Evolutionary conservation across 2,888 invertebrate species (phyloP).

Genomic region (Lobophora halterata): DNA sequence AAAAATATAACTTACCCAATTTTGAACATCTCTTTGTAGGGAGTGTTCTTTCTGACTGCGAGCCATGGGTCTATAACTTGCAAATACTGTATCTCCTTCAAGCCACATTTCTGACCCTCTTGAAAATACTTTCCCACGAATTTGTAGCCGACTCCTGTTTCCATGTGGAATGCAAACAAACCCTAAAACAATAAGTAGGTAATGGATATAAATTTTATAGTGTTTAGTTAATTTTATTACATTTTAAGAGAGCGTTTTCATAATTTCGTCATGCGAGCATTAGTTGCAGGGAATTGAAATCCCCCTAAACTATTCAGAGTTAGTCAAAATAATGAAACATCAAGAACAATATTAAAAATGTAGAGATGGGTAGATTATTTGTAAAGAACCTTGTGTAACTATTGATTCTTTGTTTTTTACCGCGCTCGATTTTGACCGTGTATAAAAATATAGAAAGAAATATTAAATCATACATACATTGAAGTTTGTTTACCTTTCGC

Average conservation of each 20-base stretch:
- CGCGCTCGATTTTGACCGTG: too few relatives aligned
- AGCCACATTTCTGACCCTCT: slow-evolving; percentile 86
- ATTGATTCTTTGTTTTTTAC: too few relatives aligned
- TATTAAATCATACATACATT: background rate
- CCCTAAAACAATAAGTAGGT: slow-evolving; percentile 52
- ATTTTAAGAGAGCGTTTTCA: too few relatives aligned
- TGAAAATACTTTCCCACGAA: slow-evolving; percentile 83
- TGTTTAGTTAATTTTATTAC: background rate
- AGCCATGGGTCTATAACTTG: slow-evolving; percentile 84
- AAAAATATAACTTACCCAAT: slow-evolving; percentile 69
- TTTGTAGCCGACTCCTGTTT: slow-evolving; percentile 83
- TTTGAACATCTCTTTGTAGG: slow-evolving; percentile 82
- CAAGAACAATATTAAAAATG: too few relatives aligned
- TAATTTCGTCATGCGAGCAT: too few relatives aligned
- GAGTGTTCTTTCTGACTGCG: slow-evolving; percentile 82
- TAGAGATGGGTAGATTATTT: too few relatives aligned
- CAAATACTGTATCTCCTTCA: slow-evolving; percentile 83
- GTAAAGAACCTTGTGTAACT: too few relatives aligned
- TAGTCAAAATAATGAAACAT: too few relatives aligned
- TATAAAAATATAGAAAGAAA: too few relatives aligned
- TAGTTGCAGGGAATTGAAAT: too few relatives aligned
- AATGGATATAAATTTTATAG: background rate
- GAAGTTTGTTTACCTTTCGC: slow-evolving; percentile 55
- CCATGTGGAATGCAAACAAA: slow-evolving; percentile 85
- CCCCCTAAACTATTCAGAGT: too few relatives aligned